Evolutionary conservation across 2,888 invertebrate species (phyloP), one percentile per base, ranked within the genome.

Genomic region (Gastracanthus pulcherrimus): DNA sequence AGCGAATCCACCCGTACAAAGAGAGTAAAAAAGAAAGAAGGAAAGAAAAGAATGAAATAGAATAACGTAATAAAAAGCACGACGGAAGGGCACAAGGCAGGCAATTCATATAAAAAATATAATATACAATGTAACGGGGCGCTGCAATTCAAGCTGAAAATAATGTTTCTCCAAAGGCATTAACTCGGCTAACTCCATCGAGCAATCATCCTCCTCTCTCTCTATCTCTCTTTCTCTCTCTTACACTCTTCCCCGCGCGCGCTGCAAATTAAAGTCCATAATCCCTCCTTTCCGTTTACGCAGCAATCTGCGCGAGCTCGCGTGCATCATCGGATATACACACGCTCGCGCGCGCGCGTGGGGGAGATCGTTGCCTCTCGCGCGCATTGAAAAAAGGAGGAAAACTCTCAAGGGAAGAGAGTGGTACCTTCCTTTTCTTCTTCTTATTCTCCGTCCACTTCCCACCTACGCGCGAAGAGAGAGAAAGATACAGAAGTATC

Each of bases 251-350:
- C 41, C 23, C 9, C 2, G 1, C n/a, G 19, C 3, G 2, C 31
- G 64, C 45, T 45, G 67, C 67, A 45, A 67, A 67, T 67, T 67
- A 67, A 67, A 67, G 29, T 45, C 67, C 67, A 67, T 67, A 67
- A 67, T 67, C 67, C 45, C 67, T 45, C 67, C 67, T 45, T 67
- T 67, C 67, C 67, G 67, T 67, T 67, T 67, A 67, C 45, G 67
- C 67, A 45, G 67, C 67, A 67, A 67, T 70, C 70, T 70, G 36
- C 23, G 55, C 70, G 41, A 4, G n/a, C 45, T 45, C 48, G 16
- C 34, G 31, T 51, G 23, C 51, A 29, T 51, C 19, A 34, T 19
- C 11, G n/a, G 9, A 11, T 13, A 16, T 13, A 66, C 13, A 26
- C 26, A 66, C 51, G 23, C 9, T 7, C 5, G 55, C 11, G 26